phyloP scores from a whole-genome alignment of 2,113 vertebrate species.

The Erythrocercus mccallii region DNA sequence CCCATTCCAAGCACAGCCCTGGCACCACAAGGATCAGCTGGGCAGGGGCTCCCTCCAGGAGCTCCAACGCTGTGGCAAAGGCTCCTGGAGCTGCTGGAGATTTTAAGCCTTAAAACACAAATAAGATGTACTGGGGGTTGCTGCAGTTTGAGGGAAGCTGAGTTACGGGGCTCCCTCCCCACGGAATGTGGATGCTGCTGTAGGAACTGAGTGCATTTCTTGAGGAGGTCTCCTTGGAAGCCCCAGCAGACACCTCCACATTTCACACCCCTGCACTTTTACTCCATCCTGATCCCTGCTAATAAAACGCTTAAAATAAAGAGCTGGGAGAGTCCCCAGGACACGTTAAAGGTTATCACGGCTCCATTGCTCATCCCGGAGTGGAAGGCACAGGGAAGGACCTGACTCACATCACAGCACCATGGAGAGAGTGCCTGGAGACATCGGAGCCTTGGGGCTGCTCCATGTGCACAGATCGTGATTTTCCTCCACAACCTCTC shows the following conservation, averaged over 20 bases:
- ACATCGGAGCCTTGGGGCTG: background rate
- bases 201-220: background rate
- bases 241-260: background rate
- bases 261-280: fast-evolving
- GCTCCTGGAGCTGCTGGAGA: background rate
- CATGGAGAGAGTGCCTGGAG: fast-evolving
- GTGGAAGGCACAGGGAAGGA: background rate
- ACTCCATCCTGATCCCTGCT: background rate
- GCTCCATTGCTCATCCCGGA: background rate
- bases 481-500: background rate
- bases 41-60: background rate
- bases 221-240: background rate
- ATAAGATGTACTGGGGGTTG: background rate
- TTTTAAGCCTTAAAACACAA: background rate
- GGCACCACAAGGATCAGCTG: background rate
- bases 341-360: background rate
- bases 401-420: background rate
- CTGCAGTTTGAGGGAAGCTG: background rate
- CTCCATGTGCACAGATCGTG: fast-evolving
- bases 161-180: background rate
- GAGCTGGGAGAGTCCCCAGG: background rate
- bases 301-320: background rate
- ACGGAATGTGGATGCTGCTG: fast-evolving
- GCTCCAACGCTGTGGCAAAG: background rate
- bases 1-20: background rate